Evolutionary conservation across 1,140 invertebrate species (phyloP).

Genomic region (Cyrtorhinus lividipennis): DNA sequence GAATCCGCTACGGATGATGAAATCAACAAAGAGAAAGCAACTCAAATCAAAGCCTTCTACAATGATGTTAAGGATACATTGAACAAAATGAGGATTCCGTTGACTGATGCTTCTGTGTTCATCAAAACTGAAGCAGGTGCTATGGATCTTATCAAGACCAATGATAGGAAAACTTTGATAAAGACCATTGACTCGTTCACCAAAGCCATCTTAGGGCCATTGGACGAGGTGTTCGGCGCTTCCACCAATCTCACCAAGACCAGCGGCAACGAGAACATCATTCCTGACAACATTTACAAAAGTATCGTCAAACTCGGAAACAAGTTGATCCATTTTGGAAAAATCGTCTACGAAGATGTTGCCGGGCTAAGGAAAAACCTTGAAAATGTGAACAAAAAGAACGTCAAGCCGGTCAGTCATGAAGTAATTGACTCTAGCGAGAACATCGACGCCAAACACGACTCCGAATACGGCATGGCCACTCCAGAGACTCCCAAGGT

Average conservation of each 20-base stretch:
- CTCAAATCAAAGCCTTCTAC: not conserved
- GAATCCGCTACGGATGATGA: not conserved
- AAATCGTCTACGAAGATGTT: not conserved
- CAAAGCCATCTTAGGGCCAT: not conserved
- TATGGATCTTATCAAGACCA: not conserved
- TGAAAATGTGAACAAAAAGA: too few relatives aligned
- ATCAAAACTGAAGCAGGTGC: not conserved
- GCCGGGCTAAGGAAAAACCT: not conserved
- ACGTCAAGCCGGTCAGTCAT: too few relatives aligned
- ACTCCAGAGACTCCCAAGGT: not conserved
- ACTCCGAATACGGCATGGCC: not conserved
- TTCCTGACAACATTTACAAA: not conserved
- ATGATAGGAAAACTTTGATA: not conserved
- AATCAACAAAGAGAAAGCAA: not conserved
- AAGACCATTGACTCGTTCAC: not conserved
- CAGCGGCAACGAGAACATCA: not conserved
- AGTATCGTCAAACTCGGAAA: not conserved
- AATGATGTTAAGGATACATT: not conserved
- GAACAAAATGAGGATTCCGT: not conserved
- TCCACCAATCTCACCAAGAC: not conserved
- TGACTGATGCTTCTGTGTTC: not conserved
- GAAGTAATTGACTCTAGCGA: not conserved
- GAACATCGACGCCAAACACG: not conserved
- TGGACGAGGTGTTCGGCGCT: not conserved
- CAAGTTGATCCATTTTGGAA: not conserved